Conservation (phyloP, 92 coral and sea anemone genomes). For the Galaxea fascicularis region DNA sequence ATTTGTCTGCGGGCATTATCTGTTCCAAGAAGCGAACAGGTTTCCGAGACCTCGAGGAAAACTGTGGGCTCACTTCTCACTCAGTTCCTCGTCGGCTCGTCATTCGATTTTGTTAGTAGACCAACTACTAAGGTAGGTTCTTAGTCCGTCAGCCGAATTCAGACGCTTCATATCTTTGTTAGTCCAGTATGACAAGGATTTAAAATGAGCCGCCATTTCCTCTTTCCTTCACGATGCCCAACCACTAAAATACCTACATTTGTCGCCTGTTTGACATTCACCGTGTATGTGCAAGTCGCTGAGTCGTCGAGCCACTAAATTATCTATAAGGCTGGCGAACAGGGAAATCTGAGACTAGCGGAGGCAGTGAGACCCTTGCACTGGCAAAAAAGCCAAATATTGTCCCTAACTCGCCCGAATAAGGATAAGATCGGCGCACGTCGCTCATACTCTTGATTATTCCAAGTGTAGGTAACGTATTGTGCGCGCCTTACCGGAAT, state of each 20-base stretch:
- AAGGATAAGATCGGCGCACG: slow-evolving; percentile 2
- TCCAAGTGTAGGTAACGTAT: not conserved
- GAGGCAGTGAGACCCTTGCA: no score
- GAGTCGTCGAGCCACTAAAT: not conserved
- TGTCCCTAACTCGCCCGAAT: not conserved
- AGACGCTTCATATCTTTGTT: no score
- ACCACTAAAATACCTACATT: not conserved
- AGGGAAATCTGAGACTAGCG: not conserved
- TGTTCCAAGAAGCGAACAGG: no score
- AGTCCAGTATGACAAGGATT: no score
- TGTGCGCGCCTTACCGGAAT: not conserved
- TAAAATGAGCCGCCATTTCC: no score
- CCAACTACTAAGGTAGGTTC: no score
- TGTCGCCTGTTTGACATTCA: not conserved
- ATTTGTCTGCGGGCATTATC: no score
- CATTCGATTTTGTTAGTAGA: no score
- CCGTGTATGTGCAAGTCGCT: not conserved
- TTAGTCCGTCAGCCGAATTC: no score
- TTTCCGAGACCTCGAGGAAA: no score
- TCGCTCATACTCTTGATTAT: not conserved
- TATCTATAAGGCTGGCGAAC: not conserved
- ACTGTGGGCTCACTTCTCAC: no score
- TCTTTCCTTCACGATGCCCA: not conserved
- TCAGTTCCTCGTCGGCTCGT: no score
- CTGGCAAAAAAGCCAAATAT: not conserved